Conservation (phyloP, 2,888 invertebrate genomes). For the Drosophila niveifrons region DNA sequence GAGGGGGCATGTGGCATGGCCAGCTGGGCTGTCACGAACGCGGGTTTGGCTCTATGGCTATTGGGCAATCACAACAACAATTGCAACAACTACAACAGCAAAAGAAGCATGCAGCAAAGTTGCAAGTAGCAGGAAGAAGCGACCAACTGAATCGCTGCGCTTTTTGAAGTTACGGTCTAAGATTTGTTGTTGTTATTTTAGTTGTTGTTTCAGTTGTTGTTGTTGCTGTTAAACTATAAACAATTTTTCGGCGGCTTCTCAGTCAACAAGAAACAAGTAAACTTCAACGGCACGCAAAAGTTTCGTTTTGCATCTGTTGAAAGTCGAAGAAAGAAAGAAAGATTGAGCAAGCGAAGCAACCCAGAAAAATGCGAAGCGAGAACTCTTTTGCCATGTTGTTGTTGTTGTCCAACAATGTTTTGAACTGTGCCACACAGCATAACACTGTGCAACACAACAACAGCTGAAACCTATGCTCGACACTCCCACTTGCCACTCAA, state of each 20-base stretch:
- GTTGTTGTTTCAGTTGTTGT: conserved; percentile 29
- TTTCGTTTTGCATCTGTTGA: conserved; percentile 75
- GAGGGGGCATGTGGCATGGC: conserved; percentile 36
- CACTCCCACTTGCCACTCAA: not conserved
- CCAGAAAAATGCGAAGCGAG: conserved; percentile 18
- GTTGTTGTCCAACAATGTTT: conserved; percentile 36
- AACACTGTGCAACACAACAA: conserved; percentile 51
- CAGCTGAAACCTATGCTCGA: not conserved
- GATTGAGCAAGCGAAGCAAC: conserved; percentile 58
- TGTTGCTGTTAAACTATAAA: conserved; percentile 64
- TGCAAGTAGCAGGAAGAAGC: conserved; percentile 72
- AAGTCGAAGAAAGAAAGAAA: conserved; percentile 39
- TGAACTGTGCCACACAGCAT: conserved; percentile 48
- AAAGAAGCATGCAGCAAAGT: conserved; percentile 11
- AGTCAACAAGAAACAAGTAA: conserved; percentile 58
- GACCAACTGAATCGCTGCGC: conserved; percentile 74
- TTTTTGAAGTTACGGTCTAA: conserved; percentile 65
- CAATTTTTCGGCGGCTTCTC: conserved; percentile 76
- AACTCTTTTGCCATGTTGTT: conserved; percentile 16
- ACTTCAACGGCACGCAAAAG: conserved; percentile 63
- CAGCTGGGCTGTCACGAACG: conserved; percentile 75
- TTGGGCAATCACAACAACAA: conserved; percentile 54
- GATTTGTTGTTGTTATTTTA: conserved; percentile 35
- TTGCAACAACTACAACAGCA: conserved; percentile 48
- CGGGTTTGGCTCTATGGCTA: conserved; percentile 57